These are phyloP conservation scores for Andrena dorsata DNA, from an alignment of 2,888 invertebrate genomes.

Conservation along the genomic window DNA sequence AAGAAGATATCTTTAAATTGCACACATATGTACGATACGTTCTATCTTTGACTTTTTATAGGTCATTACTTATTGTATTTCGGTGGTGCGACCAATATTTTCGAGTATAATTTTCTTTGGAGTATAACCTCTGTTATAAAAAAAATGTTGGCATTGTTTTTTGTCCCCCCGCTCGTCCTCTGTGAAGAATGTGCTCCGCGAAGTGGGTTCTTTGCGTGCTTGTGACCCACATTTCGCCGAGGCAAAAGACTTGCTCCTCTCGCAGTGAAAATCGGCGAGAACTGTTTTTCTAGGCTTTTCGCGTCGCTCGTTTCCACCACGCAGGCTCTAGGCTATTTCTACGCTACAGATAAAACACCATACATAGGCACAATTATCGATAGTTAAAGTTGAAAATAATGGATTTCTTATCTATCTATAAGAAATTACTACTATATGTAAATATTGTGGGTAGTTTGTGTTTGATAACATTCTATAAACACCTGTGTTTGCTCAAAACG, in stretches of 20 bases:
- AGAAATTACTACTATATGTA: too few species aligned
- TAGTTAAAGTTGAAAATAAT: too few species aligned
- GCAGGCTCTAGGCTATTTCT: not conserved
- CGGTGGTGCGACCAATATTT: not conserved
- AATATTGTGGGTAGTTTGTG: too few species aligned
- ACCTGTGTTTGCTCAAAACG: too few species aligned
- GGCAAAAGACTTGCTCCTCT: constrained; percentile 49
- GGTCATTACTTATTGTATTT: not conserved
- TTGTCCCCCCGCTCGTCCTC: not conserved
- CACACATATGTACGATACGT: too few species aligned
- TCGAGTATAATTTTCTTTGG: not conserved
- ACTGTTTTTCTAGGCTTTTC: constrained; percentile 42
- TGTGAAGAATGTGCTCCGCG: constrained; percentile 37
- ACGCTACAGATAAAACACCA: not conserved
- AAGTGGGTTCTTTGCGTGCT: constrained; percentile 44
- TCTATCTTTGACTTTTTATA: not conserved
- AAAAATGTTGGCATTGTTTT: constrained; percentile 5
- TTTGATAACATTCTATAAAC: too few species aligned
- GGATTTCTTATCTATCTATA: too few species aligned
- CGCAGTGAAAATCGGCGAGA: constrained; percentile 39
- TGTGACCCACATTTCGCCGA: constrained; percentile 60
- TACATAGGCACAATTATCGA: too few species aligned
- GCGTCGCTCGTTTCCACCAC: constrained; percentile 1
- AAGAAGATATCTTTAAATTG: too few species aligned
- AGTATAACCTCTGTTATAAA: not conserved